Conservation (phyloP, 1,140 invertebrate genomes). For the Anoplophora glabripennis region DNA sequence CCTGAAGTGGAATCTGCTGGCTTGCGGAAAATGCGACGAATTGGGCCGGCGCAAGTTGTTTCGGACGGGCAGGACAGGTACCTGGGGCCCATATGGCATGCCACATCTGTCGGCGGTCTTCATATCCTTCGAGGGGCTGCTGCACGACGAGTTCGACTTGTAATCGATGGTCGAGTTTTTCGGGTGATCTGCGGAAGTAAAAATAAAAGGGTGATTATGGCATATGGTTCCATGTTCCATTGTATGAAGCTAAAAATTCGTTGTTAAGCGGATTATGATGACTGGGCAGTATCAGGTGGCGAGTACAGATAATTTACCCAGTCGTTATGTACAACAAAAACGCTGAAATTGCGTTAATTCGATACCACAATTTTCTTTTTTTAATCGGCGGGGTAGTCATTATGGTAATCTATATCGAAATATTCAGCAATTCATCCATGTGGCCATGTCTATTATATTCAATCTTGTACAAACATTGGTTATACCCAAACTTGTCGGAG, state of each 20-base stretch:
- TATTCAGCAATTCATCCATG: no score
- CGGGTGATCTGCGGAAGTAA: slow-evolving; percentile 27
- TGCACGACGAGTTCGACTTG: slow-evolving; percentile 79
- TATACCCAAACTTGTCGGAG: no score
- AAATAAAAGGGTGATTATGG: slow-evolving; percentile 6
- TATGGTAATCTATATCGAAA: no score
- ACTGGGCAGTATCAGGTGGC: slow-evolving; percentile 10
- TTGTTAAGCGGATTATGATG: slow-evolving; percentile 3
- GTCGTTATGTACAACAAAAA: no score
- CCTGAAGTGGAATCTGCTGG: slow-evolving; percentile 77
- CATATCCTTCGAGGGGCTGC: slow-evolving; percentile 71
- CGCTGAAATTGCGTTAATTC: no score
- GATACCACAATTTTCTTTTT: no score
- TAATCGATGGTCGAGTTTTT: slow-evolving; percentile 83
- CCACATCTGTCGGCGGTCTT: slow-evolving; percentile 70
- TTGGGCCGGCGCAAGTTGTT: slow-evolving; percentile 65
- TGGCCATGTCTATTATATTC: no score
- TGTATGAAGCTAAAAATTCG: slow-evolving; percentile 5
- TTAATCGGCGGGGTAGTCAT: no score
- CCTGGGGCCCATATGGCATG: slow-evolving; percentile 63
- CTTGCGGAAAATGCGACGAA: slow-evolving; percentile 61
- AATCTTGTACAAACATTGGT: no score
- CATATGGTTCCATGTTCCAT: background rate
- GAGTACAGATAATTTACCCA: no score
- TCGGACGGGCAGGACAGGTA: slow-evolving; percentile 70